Percentiles rank a stretch among this genome's conserved stretches.
Conservation (phyloP, 2,888 invertebrate species). For the Drosophila neonasuta region DNA sequence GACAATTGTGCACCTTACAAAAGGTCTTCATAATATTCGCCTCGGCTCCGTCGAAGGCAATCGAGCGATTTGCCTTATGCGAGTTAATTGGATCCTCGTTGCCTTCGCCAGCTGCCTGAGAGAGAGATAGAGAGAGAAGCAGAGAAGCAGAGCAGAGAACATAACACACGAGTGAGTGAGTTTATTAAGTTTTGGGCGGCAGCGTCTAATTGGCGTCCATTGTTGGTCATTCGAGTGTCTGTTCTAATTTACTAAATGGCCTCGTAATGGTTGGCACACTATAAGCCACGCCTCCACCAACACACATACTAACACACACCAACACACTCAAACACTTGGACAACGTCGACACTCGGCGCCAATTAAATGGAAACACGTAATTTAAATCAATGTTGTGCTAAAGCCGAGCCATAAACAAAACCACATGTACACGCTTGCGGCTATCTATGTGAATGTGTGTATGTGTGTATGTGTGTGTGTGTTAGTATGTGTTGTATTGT, state of each 20-base stretch:
- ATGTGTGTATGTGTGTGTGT: conserved; percentile 6
- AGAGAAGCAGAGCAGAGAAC: conserved; percentile 3
- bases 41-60: conserved; percentile 76
- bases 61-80: conserved; percentile 55
- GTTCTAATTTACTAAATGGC: conserved; percentile 71
- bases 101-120: conserved; percentile 72
- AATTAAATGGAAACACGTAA: conserved; percentile 76
- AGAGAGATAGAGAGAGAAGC: background rate
- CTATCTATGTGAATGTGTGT: conserved; percentile 24
- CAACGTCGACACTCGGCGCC: conserved; percentile 71
- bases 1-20: conserved; percentile 78
- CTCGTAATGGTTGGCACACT: conserved; percentile 48
- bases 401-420: conserved; percentile 75
- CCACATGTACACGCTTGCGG: conserved; percentile 71
- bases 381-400: conserved; percentile 77
- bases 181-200: conserved; percentile 52
- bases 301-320: conserved; percentile 6
- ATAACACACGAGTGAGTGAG: conserved; percentile 11
- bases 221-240: conserved; percentile 62
- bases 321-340: conserved; percentile 27
- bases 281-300: conserved; percentile 39
- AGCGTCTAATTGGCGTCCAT: conserved; percentile 56
- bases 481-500: conserved; percentile 21
- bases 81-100: conserved; percentile 76
- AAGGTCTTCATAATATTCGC: conserved; percentile 77